Evolutionary conservation across 2,113 vertebrate genomes (phyloP).

Genomic region (Xenopus borealis): DNA sequence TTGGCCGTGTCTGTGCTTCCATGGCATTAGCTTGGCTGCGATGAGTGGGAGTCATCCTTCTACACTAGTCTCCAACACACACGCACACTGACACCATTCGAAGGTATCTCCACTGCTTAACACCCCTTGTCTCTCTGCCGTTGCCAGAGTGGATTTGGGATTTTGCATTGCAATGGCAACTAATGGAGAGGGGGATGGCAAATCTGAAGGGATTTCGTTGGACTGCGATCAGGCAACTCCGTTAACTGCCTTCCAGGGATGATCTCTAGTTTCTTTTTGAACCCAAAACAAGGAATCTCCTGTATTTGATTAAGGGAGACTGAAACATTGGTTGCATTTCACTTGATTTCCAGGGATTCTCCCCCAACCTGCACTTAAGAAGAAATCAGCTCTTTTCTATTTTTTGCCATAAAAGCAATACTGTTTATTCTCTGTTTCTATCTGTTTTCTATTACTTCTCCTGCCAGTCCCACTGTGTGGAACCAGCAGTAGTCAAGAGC

Average conservation of each 20-base stretch:
- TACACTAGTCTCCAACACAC: background rate
- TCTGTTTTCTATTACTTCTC: background rate
- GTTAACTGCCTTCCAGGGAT: conserved; percentile 50
- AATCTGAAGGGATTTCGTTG: conserved; percentile 52
- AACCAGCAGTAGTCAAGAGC: background rate
- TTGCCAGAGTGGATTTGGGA: conserved; percentile 46
- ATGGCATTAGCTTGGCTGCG: conserved; percentile 25
- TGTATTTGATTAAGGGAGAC: conserved; percentile 21
- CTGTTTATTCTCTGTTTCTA: background rate
- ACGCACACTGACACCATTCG: conserved; percentile 4
- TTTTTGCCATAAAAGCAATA: conserved; percentile 6
- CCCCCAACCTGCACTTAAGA: conserved; percentile 18
- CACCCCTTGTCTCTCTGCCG: conserved; percentile 36
- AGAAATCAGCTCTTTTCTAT: conserved; percentile 1
- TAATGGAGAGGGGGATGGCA: conserved; percentile 64
- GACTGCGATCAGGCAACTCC: conserved; percentile 56
- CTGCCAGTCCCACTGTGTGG: conserved; percentile 2
- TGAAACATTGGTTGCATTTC: background rate
- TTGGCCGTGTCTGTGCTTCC: conserved; percentile 1
- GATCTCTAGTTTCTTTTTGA: conserved; percentile 60
- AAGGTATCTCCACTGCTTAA: background rate
- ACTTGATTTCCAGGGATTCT: conserved; percentile 5
- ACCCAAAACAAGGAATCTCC: conserved; percentile 46
- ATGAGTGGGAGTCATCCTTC: conserved; percentile 23
- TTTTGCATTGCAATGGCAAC: conserved; percentile 64